Conservation (phyloP, 2,888 invertebrate species). For the Campoplex capitator region DNA sequence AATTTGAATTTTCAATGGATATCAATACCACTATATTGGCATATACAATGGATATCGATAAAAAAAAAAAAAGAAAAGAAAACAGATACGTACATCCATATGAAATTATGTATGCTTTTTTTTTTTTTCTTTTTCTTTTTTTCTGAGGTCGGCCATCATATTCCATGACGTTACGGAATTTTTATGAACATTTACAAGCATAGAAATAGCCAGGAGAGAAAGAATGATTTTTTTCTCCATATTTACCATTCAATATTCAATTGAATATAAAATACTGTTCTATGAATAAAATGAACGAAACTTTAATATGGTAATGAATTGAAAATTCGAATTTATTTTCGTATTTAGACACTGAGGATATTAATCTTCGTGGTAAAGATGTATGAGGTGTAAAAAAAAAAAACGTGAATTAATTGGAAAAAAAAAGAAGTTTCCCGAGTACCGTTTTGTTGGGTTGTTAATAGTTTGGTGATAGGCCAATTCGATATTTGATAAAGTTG, state of each 20-base stretch:
- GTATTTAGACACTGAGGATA: not conserved
- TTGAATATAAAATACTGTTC: not conserved
- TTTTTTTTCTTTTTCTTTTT: not conserved
- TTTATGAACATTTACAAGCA: slow-evolving; percentile 1
- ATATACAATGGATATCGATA: slow-evolving; percentile 21
- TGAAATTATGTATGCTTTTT: slow-evolving; percentile 1
- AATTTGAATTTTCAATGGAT: slow-evolving; percentile 45
- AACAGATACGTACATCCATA: slow-evolving; percentile 9
- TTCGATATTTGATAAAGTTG: not conserved
- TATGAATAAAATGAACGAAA: not conserved
- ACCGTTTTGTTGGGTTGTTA: not conserved
- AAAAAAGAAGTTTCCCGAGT: not conserved
- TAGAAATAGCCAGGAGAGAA: not conserved
- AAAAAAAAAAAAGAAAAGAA: not conserved
- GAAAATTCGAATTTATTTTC: not conserved
- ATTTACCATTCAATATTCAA: not conserved
- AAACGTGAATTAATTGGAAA: not conserved
- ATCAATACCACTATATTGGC: slow-evolving; percentile 31
- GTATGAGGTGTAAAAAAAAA: not conserved
- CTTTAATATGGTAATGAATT: not conserved
- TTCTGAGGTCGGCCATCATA: not conserved
- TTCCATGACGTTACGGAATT: slow-evolving; percentile 8
- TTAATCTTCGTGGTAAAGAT: not conserved
- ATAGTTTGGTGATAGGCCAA: not conserved
- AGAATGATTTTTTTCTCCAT: not conserved